Base-by-base conservation (phyloP, 1,140 invertebrate species). In the Euborellia annulipes region DNA sequence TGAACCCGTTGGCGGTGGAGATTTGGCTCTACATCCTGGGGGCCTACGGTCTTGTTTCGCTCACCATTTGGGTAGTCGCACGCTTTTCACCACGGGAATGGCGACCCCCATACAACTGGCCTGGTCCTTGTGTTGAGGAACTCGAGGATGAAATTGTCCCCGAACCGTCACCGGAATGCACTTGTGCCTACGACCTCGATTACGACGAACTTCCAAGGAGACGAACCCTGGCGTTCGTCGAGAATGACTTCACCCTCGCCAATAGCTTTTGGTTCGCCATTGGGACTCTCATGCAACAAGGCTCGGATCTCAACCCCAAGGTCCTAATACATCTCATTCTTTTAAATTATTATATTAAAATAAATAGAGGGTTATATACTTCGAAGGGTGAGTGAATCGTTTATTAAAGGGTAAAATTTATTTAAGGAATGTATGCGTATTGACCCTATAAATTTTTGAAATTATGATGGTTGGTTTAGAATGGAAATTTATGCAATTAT, bases 231-330 rank as follows among this genome's bases (percentile, higher is more conserved):
- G 23, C 23, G 11, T 30, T 69, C 56, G 60, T 63, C 30, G 73
- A 79, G 64, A 87, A 86, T 62, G 79, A 82, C 60, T 87, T 87
- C 58, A 84, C 75, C 27, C 63, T 87, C 47, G 70, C 75, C 55
- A 87, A 87, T 66, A 81, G 79, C 67, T 83, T 91, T 63, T 91
- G 85, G 86, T 91, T 91, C 65, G 83, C 85, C 11, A 82, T 94
- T 51, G 89, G 89, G 41, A 89, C 86, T 8, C 75, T 94, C 50
- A 92, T 93, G 88, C 88, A 93, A 64, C 89, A 93, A 71, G 89
- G 86, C 51, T 86, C 82, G 50, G 84, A 88, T 62, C 69, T 89
- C 50, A 84, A 85, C 62, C 87, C 88, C 41, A 81, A 84, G 81
- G 75, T 78, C 72, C 23, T n/a, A n/a, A n/a, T n/a, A n/a, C n/a